Percentiles rank a stretch among this genome's conserved stretches.
phyloP scores from a whole-genome alignment of 1,140 invertebrate species.

The Phymastichus coffea region DNA sequence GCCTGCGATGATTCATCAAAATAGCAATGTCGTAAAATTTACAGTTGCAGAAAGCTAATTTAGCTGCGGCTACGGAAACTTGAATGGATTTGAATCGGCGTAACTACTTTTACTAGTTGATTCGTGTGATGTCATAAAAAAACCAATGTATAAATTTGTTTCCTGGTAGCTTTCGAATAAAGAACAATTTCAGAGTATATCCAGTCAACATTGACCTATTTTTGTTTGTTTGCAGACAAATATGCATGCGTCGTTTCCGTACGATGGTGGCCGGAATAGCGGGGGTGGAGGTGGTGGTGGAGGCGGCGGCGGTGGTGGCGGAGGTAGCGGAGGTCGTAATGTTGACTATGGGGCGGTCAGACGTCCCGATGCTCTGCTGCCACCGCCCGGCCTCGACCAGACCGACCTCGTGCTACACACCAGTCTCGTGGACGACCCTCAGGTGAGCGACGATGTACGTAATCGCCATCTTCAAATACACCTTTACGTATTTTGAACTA shows the following conservation, averaged over 20 bases:
- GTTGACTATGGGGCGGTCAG: constrained; percentile 58
- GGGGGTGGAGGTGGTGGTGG: constrained; percentile 57
- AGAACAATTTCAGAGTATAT: too few species aligned
- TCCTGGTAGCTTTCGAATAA: too few species aligned
- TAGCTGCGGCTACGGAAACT: too few species aligned
- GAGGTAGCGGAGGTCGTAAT: constrained; percentile 44
- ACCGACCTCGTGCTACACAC: constrained; percentile 55
- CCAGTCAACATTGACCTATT: too few species aligned
- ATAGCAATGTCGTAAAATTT: too few species aligned
- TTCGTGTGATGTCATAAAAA: too few species aligned
- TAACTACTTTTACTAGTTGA: too few species aligned
- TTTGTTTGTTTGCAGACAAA: constrained; percentile 55
- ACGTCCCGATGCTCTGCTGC: constrained; percentile 63
- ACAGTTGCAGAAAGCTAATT: too few species aligned
- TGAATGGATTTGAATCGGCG: too few species aligned
- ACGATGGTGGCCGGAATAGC: constrained; percentile 52
- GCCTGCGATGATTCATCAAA: too few species aligned
- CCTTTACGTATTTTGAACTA: background rate
- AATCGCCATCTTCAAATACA: constrained; percentile 44
- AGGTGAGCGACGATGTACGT: constrained; percentile 58
- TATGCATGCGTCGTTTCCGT: constrained; percentile 62
- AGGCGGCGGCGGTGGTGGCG: constrained; percentile 48
- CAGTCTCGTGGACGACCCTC: constrained; percentile 57
- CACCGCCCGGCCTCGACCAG: constrained; percentile 56
- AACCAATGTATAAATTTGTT: too few species aligned